These are phyloP conservation scores for Bubo bubo DNA, from an alignment of 2,113 vertebrate genomes.

Conservation along the genomic window DNA sequence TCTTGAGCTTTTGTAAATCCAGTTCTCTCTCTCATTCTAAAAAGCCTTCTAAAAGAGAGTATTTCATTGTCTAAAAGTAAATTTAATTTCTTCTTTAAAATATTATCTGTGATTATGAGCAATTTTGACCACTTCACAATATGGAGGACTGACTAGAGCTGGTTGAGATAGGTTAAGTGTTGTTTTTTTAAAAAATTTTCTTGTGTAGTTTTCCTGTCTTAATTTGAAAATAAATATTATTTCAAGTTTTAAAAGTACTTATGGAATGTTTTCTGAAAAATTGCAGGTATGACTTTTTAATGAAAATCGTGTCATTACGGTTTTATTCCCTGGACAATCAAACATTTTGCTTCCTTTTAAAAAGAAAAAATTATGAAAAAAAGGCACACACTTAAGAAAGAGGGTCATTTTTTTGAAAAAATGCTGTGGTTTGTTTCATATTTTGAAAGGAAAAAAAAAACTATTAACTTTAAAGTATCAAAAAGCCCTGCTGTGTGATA, in stretches of 20 bases:
- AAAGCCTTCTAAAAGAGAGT: background rate
- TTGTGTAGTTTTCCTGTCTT: background rate
- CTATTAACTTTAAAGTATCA: background rate
- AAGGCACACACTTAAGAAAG: background rate
- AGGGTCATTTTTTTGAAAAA: background rate
- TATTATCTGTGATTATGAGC: background rate
- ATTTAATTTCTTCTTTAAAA: background rate
- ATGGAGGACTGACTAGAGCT: background rate
- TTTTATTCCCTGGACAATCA: background rate
- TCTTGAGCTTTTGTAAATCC: background rate
- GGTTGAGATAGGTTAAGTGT: background rate
- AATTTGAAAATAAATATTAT: background rate
- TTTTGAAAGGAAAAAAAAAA: background rate
- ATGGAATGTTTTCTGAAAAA: background rate
- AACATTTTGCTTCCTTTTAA: background rate
- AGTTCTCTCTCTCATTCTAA: background rate
- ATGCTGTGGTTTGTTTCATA: background rate
- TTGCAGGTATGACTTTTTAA: background rate
- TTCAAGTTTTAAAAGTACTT: background rate
- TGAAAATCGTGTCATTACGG: background rate
- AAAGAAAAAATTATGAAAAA: background rate
- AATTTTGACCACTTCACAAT: background rate
- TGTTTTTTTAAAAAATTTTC: background rate
- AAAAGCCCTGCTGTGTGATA: background rate
- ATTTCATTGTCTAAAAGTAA: background rate